Evolutionary conservation across 2,113 vertebrate genomes (phyloP), one percentile per base, ranked within the genome.

Genomic region (Burhinus bistriatus): DNA sequence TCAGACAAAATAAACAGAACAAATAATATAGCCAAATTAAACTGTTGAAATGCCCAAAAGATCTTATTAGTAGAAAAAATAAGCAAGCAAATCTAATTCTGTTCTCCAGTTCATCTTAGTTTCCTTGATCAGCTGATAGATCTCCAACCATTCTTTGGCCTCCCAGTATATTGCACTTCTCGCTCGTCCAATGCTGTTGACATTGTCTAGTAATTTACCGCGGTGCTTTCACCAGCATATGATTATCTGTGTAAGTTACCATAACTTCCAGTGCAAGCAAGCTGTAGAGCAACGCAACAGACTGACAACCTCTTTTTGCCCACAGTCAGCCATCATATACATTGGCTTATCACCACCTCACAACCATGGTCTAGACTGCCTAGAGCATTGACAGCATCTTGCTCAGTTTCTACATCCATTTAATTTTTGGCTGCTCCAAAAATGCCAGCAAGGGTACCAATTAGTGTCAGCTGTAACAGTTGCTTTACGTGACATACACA

Each of bases 391-490:
- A 96, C 70, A 89, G 75, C 58, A 80, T 36, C 89, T 91, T 77
- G 71, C 87, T 91, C 65, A 17, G 29, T 58, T 94, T 82, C 89
- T 86, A 64, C 45, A 77, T 66, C 58, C 45, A 91, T 73, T 95
- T 83, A 42, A 85, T 65, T 95, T 95, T 77, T 94, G 91, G 93
- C 95, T 95, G 91, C 62, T 83, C 87, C 3, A 3, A 71, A 82
- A 91, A 87, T 27, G 82, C 70, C 91, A 91, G 87, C 89, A 59
- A 95, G 58, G 40, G 66, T 29, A 91, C 54, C 89, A 95, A 82
- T 94, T 90, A 95, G 84, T 86, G 91, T 93, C 94, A 96, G 84
- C 85, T 86, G 25, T 27, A 85, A 77, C 84, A 94, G 89, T 87
- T 92, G 89, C 89, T 91, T 29, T 54, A 5, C 9, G 51, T 52